Base-by-base conservation (phyloP, 1,140 invertebrate genomes). In the Musca vetustissima region DNA sequence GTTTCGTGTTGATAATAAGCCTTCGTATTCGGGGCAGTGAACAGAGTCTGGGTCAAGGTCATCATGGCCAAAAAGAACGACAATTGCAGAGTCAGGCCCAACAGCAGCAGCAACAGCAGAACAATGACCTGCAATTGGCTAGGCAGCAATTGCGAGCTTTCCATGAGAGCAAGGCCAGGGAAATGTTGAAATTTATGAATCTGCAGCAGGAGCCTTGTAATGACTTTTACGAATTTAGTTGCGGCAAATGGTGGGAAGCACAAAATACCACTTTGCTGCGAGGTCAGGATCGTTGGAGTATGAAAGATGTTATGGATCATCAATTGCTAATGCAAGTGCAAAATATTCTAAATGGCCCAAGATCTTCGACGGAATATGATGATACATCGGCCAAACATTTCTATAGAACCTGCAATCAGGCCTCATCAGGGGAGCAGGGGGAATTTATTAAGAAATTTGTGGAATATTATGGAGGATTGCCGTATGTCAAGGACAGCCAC, bases 111-210 rank as follows among this genome's bases (percentile, higher is more conserved):
- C 43, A 52, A n/a, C 19, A 48, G n/a, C 61, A 48, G 19, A 24
- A 21, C 52, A 14, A 22, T 24, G 52, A 24, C 52, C 52, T 22
- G 17, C 43, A 43, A 4, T n/a, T 48, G 43, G 25, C 19, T 4
- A 48, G 21, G 17, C 64, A 52, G n/a, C 14, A 28, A 7, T 9
- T n/a, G 21, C 19, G 57, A 61, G 15, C 14, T 13, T 21, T 19
- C 2, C 28, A 36, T 13, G 69, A 25, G 49, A 43, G 24, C 48
- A 81, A 80, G 67, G 74, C 77, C 0, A 85, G 86, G 55, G 87
- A 90, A 71, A 92, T 93, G 88, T 85, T 86, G 70, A 87, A 88
- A 70, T 91, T 89, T 73, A 93, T 96, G 89, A 92, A 96, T 76
- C 80, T 76, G 0, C 84, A 77, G 17, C 87, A 87, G 0, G 88